Base-by-base conservation (phyloP, 2,888 invertebrate species). In the Miltochrista miniata region DNA sequence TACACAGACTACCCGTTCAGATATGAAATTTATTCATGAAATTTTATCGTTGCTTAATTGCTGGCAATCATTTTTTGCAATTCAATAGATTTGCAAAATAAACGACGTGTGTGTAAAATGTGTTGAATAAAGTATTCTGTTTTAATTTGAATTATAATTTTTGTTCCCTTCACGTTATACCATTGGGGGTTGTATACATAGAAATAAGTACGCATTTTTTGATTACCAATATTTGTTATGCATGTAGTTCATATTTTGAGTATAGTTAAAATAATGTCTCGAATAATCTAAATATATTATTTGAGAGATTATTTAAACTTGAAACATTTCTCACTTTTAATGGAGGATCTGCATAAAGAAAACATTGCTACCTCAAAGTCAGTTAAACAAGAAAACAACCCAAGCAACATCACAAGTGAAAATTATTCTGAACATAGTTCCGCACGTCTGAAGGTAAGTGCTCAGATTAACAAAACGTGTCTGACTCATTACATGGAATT, bases 401-500 rank as follows among this genome's bases (percentile, higher is more conserved):
- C 18, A 50, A 37, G 42, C 18, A n/a, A n/a, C n/a, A n/a, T n/a
- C n/a, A 5, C 18, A 24, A 24, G 18, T 24, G 18, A 53, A 61
- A 67, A 67, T 66, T 66, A 64, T 63, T 54, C 66, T 61, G 64
- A 59, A 14, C 56, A 48, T 60, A 68, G 65, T 66, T 52, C 53
- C 55, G 54, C 59, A 55, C 59, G 60, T 70, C 60, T 61, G 61
- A 62, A 67, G 60, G 64, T 61, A 66, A 70, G 59, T 65, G 64
- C 66, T 64, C 59, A 65, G 63, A 71, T 74, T 68, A 73, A 64
- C 57, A 64, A 61, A 60, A 62, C 62, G 56, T 61, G 67, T 70
- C 60, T 60, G 68, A 62, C 61, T 61, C 59, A 67, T 75, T 72
- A 75, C 74, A 77, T 54, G 53, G 54, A 72, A 77, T 74, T 61